Evolutionary conservation across 1,140 invertebrate species (phyloP).

Genomic region (Teleogryllus occipitalis): DNA sequence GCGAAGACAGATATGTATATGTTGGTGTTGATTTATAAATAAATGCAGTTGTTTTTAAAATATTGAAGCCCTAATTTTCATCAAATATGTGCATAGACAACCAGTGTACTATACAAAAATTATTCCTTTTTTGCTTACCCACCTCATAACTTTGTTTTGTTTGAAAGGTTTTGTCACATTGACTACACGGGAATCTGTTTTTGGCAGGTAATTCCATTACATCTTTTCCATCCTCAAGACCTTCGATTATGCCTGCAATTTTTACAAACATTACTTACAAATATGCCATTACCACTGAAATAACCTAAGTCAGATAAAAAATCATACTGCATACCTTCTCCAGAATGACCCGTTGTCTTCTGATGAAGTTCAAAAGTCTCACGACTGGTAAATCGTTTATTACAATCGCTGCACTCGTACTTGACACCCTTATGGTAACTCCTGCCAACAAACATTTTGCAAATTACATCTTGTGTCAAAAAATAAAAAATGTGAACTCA

Average conservation of each 20-base stretch:
- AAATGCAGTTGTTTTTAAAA: no score
- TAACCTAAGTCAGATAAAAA: not conserved
- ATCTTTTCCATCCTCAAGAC: slow-evolving; percentile 22
- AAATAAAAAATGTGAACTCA: no score
- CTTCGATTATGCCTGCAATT: slow-evolving; percentile 23
- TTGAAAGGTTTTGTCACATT: slow-evolving; percentile 47
- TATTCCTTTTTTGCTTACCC: no score
- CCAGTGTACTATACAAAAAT: no score
- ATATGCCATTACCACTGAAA: not conserved
- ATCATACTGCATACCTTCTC: slow-evolving; percentile 32
- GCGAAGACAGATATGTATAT: no score
- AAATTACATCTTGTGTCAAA: slow-evolving; percentile 2
- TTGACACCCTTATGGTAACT: slow-evolving; percentile 41
- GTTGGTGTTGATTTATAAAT: no score
- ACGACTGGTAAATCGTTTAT: slow-evolving; percentile 38
- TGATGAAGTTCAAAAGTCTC: slow-evolving; percentile 44
- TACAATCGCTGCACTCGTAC: slow-evolving; percentile 44
- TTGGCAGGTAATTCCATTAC: slow-evolving; percentile 10
- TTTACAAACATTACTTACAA: not conserved
- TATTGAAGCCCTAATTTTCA: no score
- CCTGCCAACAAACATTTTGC: slow-evolving; percentile 27
- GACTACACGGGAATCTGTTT: slow-evolving; percentile 38
- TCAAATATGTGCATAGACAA: no score
- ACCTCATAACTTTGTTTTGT: slow-evolving; percentile 45
- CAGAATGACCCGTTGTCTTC: slow-evolving; percentile 39